Conservation (phyloP, 2,797 vertebrate genomes). For the Pangasius larnaudii region DNA sequence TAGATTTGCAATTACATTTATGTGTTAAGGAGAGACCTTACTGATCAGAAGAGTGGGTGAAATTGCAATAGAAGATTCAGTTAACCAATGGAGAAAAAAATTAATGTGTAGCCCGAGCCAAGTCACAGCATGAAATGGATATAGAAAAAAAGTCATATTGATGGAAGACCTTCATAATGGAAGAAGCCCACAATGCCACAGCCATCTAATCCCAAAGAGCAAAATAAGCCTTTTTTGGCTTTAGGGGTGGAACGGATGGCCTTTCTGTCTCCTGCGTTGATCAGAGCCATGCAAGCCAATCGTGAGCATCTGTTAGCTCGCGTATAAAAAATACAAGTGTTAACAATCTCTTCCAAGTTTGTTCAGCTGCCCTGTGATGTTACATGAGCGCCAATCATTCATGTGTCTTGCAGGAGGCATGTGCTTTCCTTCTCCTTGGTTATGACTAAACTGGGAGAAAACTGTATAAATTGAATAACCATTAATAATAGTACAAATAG, state of each 20-base stretch:
- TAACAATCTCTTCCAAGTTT: neutral
- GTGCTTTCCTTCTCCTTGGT: neutral
- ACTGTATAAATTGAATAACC: neutral
- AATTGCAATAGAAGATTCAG: neutral
- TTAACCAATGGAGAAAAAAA: neutral
- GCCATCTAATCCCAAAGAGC: neutral
- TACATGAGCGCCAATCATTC: neutral
- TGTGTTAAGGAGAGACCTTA: neutral
- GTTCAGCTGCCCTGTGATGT: neutral
- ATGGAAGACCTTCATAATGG: conserved; percentile 2
- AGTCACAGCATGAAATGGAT: neutral
- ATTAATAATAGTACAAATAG: neutral
- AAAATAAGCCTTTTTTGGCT: conserved; percentile 3
- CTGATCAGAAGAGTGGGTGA: neutral
- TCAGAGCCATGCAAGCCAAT: neutral
- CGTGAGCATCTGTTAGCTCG: neutral
- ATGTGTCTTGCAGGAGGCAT: conserved; percentile 3
- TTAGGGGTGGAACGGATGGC: neutral
- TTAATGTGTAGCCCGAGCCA: neutral
- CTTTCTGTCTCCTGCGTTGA: neutral
- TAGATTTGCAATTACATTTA: neutral
- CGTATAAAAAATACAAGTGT: neutral
- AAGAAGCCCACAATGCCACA: neutral
- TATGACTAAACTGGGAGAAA: neutral
- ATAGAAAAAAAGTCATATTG: neutral